Percentiles rank a stretch among this genome's conserved stretches.
phyloP scores from a whole-genome alignment of 2,797 vertebrate species.

The Myotis daubentonii region DNA sequence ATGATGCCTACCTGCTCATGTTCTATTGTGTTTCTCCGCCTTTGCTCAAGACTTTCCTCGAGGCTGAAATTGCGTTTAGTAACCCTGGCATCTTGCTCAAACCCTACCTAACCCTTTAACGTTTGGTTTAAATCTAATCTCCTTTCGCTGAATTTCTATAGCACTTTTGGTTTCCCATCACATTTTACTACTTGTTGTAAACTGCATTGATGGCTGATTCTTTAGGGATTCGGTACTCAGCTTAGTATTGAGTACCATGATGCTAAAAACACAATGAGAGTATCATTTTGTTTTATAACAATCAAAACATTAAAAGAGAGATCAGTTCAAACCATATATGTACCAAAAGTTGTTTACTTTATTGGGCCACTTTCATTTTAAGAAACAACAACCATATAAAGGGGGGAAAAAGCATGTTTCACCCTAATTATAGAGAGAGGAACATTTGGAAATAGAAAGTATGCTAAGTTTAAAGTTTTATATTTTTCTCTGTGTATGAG shows the following conservation, averaged over 20 bases:
- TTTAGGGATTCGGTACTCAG: neutral
- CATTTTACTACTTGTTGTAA: neutral
- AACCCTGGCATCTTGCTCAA: neutral
- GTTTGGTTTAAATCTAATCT: neutral
- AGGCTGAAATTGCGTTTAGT: neutral
- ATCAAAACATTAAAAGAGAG: neutral
- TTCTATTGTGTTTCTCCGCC: neutral
- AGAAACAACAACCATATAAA: neutral
- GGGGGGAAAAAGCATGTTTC: neutral
- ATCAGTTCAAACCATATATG: neutral
- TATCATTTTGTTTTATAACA: constrained; percentile 9
- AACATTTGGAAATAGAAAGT: constrained; percentile 28
- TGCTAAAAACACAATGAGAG: neutral
- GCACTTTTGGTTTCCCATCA: neutral
- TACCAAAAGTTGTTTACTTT: neutral
- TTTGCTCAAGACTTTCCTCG: neutral
- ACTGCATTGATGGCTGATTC: neutral
- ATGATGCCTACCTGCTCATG: neutral
- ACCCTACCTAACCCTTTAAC: neutral
- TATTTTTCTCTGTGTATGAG: constrained; percentile 46
- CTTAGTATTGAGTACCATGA: neutral
- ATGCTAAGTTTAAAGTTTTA: constrained; percentile 29
- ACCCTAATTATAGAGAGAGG: neutral
- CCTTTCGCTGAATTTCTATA: neutral
- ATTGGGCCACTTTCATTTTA: neutral